Evolutionary conservation across 2,888 invertebrate species (phyloP).

Genomic region (Drosophila testacea): DNA sequence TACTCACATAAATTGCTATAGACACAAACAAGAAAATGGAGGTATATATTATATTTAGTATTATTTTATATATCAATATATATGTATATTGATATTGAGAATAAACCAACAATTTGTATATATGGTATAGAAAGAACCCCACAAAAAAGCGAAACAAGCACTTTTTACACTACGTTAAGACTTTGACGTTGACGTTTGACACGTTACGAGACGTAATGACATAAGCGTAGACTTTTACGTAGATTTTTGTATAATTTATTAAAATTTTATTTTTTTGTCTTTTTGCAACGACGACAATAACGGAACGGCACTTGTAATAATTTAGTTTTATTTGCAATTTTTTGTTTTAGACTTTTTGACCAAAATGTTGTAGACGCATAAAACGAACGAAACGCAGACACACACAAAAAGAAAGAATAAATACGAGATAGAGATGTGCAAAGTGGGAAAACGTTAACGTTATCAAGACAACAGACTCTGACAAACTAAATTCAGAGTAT

Average conservation of each 20-base stretch:
- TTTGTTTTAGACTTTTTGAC: slow-evolving; percentile 10
- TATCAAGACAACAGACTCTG: slow-evolving; percentile 85
- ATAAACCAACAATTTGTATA: background rate
- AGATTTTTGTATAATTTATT: slow-evolving; percentile 13
- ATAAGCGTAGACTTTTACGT: slow-evolving; percentile 65
- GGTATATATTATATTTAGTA: slow-evolving; percentile 16
- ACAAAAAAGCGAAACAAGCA: slow-evolving; percentile 72
- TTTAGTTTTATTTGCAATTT: slow-evolving; percentile 7
- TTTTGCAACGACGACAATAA: slow-evolving; percentile 51
- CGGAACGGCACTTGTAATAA: slow-evolving; percentile 60
- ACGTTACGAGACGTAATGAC: slow-evolving; percentile 75
- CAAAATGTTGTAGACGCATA: slow-evolving; percentile 51
- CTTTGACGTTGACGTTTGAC: slow-evolving; percentile 44
- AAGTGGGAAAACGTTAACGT: slow-evolving; percentile 76
- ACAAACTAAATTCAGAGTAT: slow-evolving; percentile 79
- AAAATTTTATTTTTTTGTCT: slow-evolving; percentile 10
- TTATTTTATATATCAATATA: too few relatives aligned
- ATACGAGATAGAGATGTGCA: slow-evolving; percentile 55
- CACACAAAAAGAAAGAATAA: slow-evolving; percentile 32
- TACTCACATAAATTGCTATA: slow-evolving; percentile 63
- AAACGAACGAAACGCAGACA: slow-evolving; percentile 57
- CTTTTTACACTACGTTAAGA: slow-evolving; percentile 46
- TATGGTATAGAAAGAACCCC: slow-evolving; percentile 39
- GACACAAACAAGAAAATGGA: slow-evolving; percentile 56
- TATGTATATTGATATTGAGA: too few relatives aligned